Conservation (phyloP, 1,140 invertebrate species). For the Tetraneura akinire region DNA sequence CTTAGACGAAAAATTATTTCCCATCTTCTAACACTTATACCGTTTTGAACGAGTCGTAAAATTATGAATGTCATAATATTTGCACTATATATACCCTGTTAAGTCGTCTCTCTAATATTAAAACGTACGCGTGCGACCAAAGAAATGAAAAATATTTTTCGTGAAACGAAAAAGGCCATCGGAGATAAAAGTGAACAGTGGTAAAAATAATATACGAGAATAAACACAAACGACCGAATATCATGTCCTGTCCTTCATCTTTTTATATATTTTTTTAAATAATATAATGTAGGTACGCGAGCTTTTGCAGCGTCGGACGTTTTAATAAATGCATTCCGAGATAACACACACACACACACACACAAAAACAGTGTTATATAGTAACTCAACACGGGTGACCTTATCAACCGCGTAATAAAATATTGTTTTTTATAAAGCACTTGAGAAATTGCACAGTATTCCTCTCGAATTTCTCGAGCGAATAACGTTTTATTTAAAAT, state of each 20-base stretch:
- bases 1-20: too few relatives aligned
- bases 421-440: constrained; percentile 9
- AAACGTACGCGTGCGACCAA: too few relatives aligned
- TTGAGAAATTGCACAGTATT: constrained; percentile 21
- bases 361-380: too few relatives aligned
- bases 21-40: too few relatives aligned
- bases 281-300: not conserved
- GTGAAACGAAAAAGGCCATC: not conserved
- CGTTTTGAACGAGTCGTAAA: too few relatives aligned
- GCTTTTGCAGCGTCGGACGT: not conserved
- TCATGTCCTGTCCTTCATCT: not conserved
- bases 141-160: too few relatives aligned
- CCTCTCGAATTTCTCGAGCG: not conserved
- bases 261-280: not conserved
- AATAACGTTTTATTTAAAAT: not conserved
- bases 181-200: not conserved
- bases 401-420: constrained; percentile 14
- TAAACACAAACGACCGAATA: not conserved
- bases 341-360: too few relatives aligned
- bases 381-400: constrained; percentile 1
- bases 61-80: too few relatives aligned
- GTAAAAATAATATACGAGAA: not conserved
- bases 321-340: constrained; percentile 8
- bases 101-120: too few relatives aligned
- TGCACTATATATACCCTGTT: too few relatives aligned